These are phyloP conservation scores for Drosophila saltans DNA, from an alignment of 1,140 invertebrate species.

Conservation along the genomic window DNA sequence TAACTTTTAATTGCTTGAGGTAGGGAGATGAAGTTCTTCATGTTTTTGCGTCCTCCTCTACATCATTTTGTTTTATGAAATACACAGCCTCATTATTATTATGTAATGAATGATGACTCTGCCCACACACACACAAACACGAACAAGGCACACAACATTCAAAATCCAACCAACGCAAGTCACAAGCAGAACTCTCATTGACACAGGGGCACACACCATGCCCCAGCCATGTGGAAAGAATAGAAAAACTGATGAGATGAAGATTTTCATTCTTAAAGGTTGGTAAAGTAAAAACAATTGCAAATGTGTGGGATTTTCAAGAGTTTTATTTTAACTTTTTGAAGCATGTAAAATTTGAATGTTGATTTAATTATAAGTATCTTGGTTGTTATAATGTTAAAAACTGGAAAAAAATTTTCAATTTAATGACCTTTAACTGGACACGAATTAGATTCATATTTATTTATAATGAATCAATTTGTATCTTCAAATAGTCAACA, in stretches of 20 bases:
- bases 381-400: too few species aligned
- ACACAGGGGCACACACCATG: slow-evolving; percentile 15
- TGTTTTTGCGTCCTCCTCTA: not conserved
- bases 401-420: too few species aligned
- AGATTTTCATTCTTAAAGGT: slow-evolving; percentile 8
- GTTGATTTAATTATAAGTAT: too few species aligned
- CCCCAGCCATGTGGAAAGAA: slow-evolving; percentile 47
- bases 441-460: too few species aligned
- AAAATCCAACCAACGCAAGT: slow-evolving; percentile 13
- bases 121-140: slow-evolving; percentile 40
- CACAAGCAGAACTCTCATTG: slow-evolving; percentile 24
- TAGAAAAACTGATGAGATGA: slow-evolving; percentile 11
- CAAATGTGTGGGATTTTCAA: not conserved
- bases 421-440: too few species aligned
- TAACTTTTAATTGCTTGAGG: slow-evolving; percentile 22
- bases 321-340: not conserved
- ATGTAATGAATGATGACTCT: slow-evolving; percentile 41
- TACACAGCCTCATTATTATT: slow-evolving; percentile 48
- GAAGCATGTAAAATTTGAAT: not conserved
- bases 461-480: too few species aligned
- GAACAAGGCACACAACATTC: not conserved
- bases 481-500: too few species aligned
- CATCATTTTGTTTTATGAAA: slow-evolving; percentile 6
- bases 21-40: slow-evolving; percentile 30
- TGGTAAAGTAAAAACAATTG: slow-evolving; percentile 6